Conservation (phyloP, 92 coral and sea anemone species). For the Blastomussa wellsi region DNA sequence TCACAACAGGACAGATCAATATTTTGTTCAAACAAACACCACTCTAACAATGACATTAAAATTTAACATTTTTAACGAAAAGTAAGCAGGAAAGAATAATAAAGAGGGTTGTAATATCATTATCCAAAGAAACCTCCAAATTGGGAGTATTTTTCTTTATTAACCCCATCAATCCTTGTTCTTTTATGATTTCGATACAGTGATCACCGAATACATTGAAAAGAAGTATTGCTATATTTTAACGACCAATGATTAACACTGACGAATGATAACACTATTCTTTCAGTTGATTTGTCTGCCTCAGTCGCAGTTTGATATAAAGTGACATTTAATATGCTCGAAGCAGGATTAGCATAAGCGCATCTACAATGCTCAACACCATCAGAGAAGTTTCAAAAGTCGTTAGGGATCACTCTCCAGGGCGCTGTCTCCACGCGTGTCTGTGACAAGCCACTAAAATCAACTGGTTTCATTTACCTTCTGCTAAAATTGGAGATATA, state of each 20-base stretch:
- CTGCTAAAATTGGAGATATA: not conserved
- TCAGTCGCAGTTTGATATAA: not conserved
- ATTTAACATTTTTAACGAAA: not conserved
- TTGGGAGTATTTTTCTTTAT: not conserved
- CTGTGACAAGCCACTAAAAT: not conserved
- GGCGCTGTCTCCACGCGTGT: not conserved
- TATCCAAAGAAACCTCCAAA: not conserved
- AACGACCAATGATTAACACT: not conserved
- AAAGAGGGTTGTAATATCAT: not conserved
- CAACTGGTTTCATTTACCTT: not conserved
- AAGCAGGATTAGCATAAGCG: not conserved
- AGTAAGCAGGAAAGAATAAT: no score
- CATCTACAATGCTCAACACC: not conserved
- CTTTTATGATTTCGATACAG: not conserved
- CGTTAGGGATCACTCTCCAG: conserved; percentile 18
- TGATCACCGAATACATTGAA: not conserved
- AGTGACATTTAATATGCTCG: not conserved
- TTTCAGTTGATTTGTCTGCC: conserved; percentile 3
- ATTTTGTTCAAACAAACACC: not conserved
- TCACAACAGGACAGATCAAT: not conserved
- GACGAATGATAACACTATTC: not conserved
- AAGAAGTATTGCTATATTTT: not conserved
- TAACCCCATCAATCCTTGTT: not conserved
- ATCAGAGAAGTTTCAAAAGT: conserved; percentile 10
- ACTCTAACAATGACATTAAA: conserved; percentile 6